Conservation (phyloP, 2,113 vertebrate species). For the Cepphus grylle region DNA sequence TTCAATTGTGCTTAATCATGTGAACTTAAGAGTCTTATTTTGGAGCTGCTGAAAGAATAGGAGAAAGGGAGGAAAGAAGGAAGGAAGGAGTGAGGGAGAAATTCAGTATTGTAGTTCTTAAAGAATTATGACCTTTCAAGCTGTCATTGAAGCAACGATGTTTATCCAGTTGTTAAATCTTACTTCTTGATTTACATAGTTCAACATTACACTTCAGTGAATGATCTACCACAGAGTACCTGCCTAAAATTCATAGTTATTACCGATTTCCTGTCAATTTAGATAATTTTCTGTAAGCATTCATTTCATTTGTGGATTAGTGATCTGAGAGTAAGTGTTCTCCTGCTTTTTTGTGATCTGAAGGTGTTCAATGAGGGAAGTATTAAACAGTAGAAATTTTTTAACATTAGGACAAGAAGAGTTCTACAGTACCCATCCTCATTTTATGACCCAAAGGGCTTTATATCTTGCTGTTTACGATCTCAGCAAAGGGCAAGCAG, state of each 20-base stretch:
- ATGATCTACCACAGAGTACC: neutral
- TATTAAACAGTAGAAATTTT: neutral
- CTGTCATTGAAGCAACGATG: neutral
- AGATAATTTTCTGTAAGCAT: neutral
- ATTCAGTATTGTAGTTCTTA: neutral
- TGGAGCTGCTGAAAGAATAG: neutral
- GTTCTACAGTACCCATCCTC: constrained; percentile 87
- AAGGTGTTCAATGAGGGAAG: neutral
- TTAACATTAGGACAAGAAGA: constrained; percentile 84
- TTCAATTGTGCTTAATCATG: neutral
- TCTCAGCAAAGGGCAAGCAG: constrained; percentile 87
- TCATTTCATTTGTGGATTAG: neutral
- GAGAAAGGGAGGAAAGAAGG: neutral
- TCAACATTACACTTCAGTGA: neutral
- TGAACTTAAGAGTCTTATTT: neutral
- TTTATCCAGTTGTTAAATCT: neutral
- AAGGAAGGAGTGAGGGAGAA: neutral
- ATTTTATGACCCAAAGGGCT: constrained; percentile 91
- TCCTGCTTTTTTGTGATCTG: neutral
- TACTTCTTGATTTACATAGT: neutral
- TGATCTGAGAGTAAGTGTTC: neutral
- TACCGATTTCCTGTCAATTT: neutral
- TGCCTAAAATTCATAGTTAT: neutral
- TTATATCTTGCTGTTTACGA: constrained; percentile 94
- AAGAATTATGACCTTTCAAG: neutral